Evolutionary conservation across 2,888 invertebrate species (phyloP).

Genomic region (Clanis bilineata): DNA sequence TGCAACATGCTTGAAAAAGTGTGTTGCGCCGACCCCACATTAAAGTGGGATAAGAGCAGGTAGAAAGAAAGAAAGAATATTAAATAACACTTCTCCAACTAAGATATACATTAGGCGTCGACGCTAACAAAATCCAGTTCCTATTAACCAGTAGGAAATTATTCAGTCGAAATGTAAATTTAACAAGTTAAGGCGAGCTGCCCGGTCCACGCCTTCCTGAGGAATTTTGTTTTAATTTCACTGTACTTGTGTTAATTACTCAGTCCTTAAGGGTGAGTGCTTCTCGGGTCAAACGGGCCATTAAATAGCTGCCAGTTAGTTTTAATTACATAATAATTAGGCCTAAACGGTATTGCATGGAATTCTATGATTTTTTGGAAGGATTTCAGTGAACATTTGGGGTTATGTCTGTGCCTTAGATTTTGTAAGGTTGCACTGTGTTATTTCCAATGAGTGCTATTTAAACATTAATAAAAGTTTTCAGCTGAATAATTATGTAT

Average conservation of each 20-base stretch:
- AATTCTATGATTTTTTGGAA: neutral
- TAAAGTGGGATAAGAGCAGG: too few species aligned
- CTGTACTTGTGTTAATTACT: conserved; percentile 37
- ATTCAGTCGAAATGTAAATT: conserved; percentile 6
- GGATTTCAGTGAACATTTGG: neutral
- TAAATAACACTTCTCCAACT: too few species aligned
- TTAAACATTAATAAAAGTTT: too few species aligned
- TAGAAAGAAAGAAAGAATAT: too few species aligned
- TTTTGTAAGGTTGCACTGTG: neutral
- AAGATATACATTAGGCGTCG: neutral
- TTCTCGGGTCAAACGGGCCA: conserved; percentile 11
- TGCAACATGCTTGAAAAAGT: too few species aligned
- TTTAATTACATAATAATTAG: conserved; percentile 1
- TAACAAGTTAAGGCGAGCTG: conserved; percentile 3
- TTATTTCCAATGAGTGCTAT: too few species aligned
- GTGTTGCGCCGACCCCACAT: too few species aligned
- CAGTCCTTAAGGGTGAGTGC: conserved; percentile 12
- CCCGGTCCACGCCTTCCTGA: conserved; percentile 2
- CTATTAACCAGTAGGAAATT: conserved; percentile 4
- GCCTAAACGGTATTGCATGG: neutral
- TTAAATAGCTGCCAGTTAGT: neutral
- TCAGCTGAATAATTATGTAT: too few species aligned
- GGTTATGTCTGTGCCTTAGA: neutral
- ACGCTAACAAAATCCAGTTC: neutral
- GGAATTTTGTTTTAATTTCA: conserved; percentile 36